These are phyloP conservation scores for Nephila pilipes DNA, from an alignment of 1,140 invertebrate species.

Conservation along the genomic window DNA sequence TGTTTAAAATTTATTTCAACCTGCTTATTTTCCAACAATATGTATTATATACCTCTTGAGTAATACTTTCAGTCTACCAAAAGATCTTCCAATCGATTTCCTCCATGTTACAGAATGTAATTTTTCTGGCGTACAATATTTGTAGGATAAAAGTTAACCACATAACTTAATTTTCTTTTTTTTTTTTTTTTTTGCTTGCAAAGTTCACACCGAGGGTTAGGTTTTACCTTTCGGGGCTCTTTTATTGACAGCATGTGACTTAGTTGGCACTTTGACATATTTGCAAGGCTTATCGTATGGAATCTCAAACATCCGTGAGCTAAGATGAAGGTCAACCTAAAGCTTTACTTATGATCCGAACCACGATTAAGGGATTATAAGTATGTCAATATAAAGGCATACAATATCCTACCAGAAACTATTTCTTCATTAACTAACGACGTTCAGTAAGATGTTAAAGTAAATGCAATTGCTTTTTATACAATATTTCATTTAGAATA, in stretches of 20 bases:
- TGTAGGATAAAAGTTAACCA: neutral
- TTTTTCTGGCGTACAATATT: neutral
- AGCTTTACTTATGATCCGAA: constrained; percentile 12
- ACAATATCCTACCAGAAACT: neutral
- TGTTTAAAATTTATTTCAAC: too few species aligned
- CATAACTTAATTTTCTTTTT: neutral
- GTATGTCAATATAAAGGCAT: neutral
- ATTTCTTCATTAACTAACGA: constrained; percentile 18
- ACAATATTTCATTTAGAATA: too few species aligned
- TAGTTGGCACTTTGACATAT: neutral
- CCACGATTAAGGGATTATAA: constrained; percentile 1
- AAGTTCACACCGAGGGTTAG: neutral
- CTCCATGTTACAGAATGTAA: too few species aligned
- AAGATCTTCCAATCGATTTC: too few species aligned
- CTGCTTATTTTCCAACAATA: too few species aligned
- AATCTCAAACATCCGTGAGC: neutral
- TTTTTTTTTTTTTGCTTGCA: neutral
- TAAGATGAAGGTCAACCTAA: neutral
- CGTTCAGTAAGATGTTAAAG: neutral
- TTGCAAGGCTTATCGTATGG: neutral
- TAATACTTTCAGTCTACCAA: too few species aligned
- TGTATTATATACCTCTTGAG: too few species aligned
- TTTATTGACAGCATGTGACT: neutral
- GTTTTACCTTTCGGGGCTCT: neutral
- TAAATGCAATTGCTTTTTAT: too few species aligned